A percentile compares a stretch with the other conserved stretches of the same genome.
Conservation (phyloP, 1,140 invertebrate genomes). For the Cydia splendana region DNA sequence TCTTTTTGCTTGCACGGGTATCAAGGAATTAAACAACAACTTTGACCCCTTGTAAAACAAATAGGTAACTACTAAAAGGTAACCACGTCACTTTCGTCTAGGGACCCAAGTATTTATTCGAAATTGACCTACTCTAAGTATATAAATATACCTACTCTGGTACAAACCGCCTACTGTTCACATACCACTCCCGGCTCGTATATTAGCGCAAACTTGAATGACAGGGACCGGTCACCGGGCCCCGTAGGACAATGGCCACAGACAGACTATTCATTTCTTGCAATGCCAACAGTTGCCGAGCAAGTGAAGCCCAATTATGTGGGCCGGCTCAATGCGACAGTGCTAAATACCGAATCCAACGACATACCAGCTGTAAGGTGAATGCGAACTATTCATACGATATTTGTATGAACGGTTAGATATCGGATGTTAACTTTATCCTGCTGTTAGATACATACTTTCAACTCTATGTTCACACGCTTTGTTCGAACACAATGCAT, state of each 20-base stretch:
- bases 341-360: slow-evolving; percentile 19
- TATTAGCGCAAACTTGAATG: slow-evolving; percentile 20
- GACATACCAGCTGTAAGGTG: neutral
- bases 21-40: too few relatives aligned
- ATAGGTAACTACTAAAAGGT: too few relatives aligned
- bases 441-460: slow-evolving; percentile 66
- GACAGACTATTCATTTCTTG: slow-evolving; percentile 14
- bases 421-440: slow-evolving; percentile 42
- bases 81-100: too few relatives aligned
- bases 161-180: slow-evolving; percentile 3
- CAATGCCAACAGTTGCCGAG: slow-evolving; percentile 22
- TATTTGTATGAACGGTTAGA: slow-evolving; percentile 34
- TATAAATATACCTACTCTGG: neutral
- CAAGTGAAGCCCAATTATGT: slow-evolving; percentile 17
- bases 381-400: neutral
- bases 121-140: neutral
- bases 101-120: neutral
- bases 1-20: too few relatives aligned
- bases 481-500: slow-evolving; percentile 74
- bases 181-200: slow-evolving; percentile 15
- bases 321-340: slow-evolving; percentile 8
- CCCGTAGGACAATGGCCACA: slow-evolving; percentile 19
- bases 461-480: slow-evolving; percentile 71
- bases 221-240: slow-evolving; percentile 25
- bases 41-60: too few relatives aligned